Percentiles rank a stretch among this genome's conserved stretches.
phyloP scores from a whole-genome alignment of 2,888 invertebrate species.

The Leptogaster cylindrica region DNA sequence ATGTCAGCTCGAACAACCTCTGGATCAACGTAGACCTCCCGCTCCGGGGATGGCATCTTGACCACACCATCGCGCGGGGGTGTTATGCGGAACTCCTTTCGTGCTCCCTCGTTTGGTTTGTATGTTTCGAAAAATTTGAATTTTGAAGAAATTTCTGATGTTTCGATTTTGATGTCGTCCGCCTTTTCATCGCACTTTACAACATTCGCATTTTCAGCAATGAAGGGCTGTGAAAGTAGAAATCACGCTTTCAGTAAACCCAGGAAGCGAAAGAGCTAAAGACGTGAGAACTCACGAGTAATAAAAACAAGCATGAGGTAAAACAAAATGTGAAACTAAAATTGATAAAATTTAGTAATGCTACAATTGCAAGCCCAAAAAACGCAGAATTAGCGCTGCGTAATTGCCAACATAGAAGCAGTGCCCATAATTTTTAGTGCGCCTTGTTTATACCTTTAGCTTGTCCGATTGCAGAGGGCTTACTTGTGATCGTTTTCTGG shows the following conservation, averaged over 20 bases:
- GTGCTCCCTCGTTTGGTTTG: constrained; percentile 70
- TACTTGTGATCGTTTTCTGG: constrained; percentile 44
- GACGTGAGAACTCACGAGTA: background rate
- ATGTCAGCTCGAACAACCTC: constrained; percentile 72
- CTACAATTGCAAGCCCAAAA: background rate
- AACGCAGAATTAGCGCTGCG: too few relatives aligned
- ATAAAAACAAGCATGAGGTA: background rate
- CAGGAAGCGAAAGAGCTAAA: background rate
- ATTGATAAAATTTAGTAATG: background rate
- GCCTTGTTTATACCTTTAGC: constrained; percentile 33
- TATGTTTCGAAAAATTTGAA: constrained; percentile 93
- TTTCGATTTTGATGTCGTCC: constrained; percentile 80
- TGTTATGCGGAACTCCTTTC: constrained; percentile 84
- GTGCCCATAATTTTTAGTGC: too few relatives aligned
- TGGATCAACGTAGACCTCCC: constrained; percentile 76
- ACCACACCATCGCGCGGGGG: constrained; percentile 83
- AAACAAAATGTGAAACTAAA: background rate
- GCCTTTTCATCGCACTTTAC: constrained; percentile 75
- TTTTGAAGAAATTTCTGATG: constrained; percentile 81
- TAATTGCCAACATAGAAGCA: too few relatives aligned
- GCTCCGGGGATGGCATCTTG: constrained; percentile 63
- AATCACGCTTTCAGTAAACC: background rate
- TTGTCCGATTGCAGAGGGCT: constrained; percentile 44
- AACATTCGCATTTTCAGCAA: constrained; percentile 70
- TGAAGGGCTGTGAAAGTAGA: constrained; percentile 43